Base-by-base conservation (phyloP, 2,113 vertebrate genomes). In the Motacilla alba region DNA sequence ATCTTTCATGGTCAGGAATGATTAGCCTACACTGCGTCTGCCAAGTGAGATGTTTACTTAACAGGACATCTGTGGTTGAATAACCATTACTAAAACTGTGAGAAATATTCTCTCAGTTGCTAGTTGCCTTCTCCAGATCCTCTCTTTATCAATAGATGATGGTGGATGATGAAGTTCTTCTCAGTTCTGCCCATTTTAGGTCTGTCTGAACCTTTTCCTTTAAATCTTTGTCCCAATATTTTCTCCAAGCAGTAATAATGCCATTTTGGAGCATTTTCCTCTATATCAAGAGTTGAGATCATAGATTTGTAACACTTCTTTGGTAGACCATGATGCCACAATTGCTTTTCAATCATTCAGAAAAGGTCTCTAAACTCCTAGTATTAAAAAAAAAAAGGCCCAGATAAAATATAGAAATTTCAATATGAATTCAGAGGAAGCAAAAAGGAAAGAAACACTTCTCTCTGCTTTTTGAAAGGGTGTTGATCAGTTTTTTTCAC, bases 401-500 rank as follows among this genome's bases (percentile, higher is more conserved):
- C 20, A 67, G 37, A 77, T 63, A 63, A 87, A 90, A 46, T 33
- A 81, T 1, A 55, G 73, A 74, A 0, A 58, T 83, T 78, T 79
- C 12, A 82, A 72, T 44, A 85, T 81, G 72, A 89, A 91, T 74
- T 89, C 46, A 70, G 76, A 87, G 27, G 80, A 87, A 92, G 73
- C 20, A 87, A 89, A 73, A 83, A 82, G 20, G 66, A 96, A 94
- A 90, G 43, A 55, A 93, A 53, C 11, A 60, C 15, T 70, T 37
- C 66, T 73, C 37, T 87, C 50, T 10, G 30, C 41, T 79, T 70
- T 92, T 86, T 80, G 46, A 90, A 92, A 93, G 50, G 46, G 13
- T 49, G 68, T 58, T 89, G 63, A 83, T 95, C n/a, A 35, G 6
- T 46, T 87, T 93, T 89, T 93, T 88, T 84, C 77, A 94, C 56